Base-by-base conservation (phyloP, 2,888 invertebrate genomes). In the Calliopum simillimum region DNA sequence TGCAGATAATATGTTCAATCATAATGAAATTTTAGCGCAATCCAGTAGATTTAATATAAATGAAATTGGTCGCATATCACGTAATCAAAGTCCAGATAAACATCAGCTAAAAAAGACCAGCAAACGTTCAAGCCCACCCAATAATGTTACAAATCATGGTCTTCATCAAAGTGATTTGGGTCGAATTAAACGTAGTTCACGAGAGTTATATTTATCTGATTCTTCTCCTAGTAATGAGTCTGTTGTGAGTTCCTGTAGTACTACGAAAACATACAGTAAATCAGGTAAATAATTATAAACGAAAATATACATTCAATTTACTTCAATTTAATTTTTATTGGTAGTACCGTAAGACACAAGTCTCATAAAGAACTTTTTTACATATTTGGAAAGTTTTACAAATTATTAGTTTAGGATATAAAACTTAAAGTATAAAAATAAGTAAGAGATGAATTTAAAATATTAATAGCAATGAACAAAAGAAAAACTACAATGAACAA, bases 1-100 rank as follows among this genome's bases (percentile, higher is more conserved):
- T 4, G 74, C 72, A 0, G 86, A 86, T 56, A 64, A 81, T 14
- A 59, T 78, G 0, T 87, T 87, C 58, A 81, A 84, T 66, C 84
- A 86, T n/a, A 79, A 79, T 61, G 86, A 87, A 73, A 87, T 86
- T 59, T 74, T 85, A 11, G 86, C 86, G 0, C 86, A 86, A 75
- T 86, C 86, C 0, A 87, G 87, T 76, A 81, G 84, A 12, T 85
- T 84, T 23, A 86, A 87, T 78, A 61, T 87, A 14, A 77, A 86
- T 69, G 86, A 86, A 73, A 72, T 83, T 3, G 83, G 80, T 0
- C 61, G 75, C 3, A 83, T 78, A 61, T 70, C 76, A 0, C 73
- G 74, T 4, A 77, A 75, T 47, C 70, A 55, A 53, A 80, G 79
- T 46, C 79, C 79, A 0, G 63, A 71, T 1, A 56, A n/a, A 19